These are phyloP conservation scores for Drosophila cardini DNA, from an alignment of 1,140 invertebrate genomes.

Conservation along the genomic window DNA sequence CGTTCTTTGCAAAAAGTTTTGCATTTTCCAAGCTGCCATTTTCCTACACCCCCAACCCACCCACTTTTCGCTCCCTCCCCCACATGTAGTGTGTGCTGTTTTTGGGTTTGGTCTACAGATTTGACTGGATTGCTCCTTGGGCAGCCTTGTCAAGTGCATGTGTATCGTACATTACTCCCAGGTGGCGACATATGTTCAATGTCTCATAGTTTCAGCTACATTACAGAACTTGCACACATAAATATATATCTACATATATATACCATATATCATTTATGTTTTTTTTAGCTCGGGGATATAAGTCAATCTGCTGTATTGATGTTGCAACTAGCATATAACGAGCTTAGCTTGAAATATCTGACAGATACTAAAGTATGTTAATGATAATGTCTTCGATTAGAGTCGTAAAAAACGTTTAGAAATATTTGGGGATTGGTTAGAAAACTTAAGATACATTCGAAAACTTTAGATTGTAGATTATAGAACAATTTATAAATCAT, in stretches of 20 bases:
- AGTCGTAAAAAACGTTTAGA: too few species aligned
- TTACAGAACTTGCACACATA: not conserved
- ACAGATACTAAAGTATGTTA: not conserved
- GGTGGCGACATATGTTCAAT: conserved; percentile 79
- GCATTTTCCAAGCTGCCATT: conserved; percentile 56
- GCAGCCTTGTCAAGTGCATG: conserved; percentile 66
- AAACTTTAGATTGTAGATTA: too few species aligned
- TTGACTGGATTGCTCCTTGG: conserved; percentile 16
- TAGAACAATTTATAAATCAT: too few species aligned
- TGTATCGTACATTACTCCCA: conserved; percentile 76
- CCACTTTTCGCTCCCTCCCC: conserved; percentile 4
- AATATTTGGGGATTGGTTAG: too few species aligned
- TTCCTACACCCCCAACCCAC: not conserved
- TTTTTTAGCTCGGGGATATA: conserved; percentile 1
- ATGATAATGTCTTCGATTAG: not conserved
- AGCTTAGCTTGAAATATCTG: not conserved
- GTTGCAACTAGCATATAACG: not conserved
- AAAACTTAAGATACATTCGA: too few species aligned
- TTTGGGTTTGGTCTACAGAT: conserved; percentile 1
- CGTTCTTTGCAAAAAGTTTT: conserved; percentile 69
- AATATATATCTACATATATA: too few species aligned
- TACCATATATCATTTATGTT: conserved; percentile 59
- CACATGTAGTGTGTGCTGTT: conserved; percentile 7
- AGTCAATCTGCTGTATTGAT: conserved; percentile 16
- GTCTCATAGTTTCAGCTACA: conserved; percentile 70